A percentile compares a stretch with the other conserved stretches of the same genome.
Conservation (phyloP, 2,113 vertebrate genomes). For the Probosciger aterrimus region DNA sequence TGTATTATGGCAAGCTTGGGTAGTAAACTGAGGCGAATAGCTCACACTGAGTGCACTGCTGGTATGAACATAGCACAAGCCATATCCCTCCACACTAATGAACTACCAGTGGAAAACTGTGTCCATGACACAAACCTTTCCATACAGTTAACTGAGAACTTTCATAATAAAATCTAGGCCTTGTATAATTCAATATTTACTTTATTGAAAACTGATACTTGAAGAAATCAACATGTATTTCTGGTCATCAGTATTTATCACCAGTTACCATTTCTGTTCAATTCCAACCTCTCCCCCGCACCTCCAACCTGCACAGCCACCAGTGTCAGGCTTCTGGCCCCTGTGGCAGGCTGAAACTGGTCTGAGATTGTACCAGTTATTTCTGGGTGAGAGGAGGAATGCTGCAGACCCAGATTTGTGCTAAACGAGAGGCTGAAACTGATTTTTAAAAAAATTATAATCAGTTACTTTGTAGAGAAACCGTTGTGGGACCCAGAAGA, state of each 20-base stretch:
- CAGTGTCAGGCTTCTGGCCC: neutral
- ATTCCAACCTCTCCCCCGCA: neutral
- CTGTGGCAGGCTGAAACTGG: neutral
- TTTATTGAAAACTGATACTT: neutral
- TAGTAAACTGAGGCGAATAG: neutral
- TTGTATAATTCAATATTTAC: neutral
- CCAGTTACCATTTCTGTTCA: neutral
- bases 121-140: neutral
- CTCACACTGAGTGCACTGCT: neutral
- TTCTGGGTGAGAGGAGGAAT: neutral
- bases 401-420: neutral
- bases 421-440: neutral
- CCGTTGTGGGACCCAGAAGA: neutral
- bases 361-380: neutral
- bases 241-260: neutral
- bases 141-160: neutral
- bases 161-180: neutral
- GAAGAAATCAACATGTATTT: neutral
- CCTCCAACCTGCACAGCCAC: neutral
- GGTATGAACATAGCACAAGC: neutral
- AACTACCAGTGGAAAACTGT: neutral
- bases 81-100: neutral
- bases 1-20: fast-evolving
- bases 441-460: neutral
- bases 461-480: neutral